Evolutionary conservation across 2,797 vertebrate species (phyloP).

Genomic region (Anguilla obscura): DNA sequence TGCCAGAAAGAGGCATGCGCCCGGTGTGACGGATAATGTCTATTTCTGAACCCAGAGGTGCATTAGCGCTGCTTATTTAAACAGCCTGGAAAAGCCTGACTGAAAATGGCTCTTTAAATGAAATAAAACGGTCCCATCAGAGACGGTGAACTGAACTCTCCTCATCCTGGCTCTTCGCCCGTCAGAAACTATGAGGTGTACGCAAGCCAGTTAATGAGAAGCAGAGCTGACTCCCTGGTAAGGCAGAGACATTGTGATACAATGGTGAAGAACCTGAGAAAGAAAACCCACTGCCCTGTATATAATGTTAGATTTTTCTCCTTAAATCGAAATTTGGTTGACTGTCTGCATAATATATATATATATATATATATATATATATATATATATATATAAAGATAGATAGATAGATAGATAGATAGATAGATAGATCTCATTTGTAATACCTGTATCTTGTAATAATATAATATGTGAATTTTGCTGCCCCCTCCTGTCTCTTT

Average conservation of each 20-base stretch:
- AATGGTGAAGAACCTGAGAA: slow-evolving; percentile 21
- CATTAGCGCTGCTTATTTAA: slow-evolving; percentile 69
- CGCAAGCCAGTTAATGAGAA: slow-evolving; percentile 59
- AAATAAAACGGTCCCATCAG: slow-evolving; percentile 65
- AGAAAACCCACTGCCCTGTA: slow-evolving; percentile 32
- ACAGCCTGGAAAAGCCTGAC: slow-evolving; percentile 50
- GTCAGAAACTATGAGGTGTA: slow-evolving; percentile 51
- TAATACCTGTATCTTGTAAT: no score
- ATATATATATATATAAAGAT: no score
- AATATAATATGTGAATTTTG: no score
- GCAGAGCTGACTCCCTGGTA: slow-evolving; percentile 45
- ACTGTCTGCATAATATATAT: background rate
- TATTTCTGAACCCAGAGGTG: slow-evolving; percentile 56
- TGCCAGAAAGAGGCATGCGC: slow-evolving; percentile 54
- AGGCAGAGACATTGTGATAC: slow-evolving; percentile 43
- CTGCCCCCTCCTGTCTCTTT: no score
- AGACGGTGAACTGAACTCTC: slow-evolving; percentile 48
- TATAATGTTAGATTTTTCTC: slow-evolving; percentile 36
- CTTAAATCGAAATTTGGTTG: slow-evolving; percentile 14
- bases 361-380: no score
- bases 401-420: no score
- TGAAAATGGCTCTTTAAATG: slow-evolving; percentile 68
- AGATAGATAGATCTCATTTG: no score
- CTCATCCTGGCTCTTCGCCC: slow-evolving; percentile 55
- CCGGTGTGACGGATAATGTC: slow-evolving; percentile 59